Conservation (phyloP, 2,113 vertebrate species). For the Podarcis muralis region DNA sequence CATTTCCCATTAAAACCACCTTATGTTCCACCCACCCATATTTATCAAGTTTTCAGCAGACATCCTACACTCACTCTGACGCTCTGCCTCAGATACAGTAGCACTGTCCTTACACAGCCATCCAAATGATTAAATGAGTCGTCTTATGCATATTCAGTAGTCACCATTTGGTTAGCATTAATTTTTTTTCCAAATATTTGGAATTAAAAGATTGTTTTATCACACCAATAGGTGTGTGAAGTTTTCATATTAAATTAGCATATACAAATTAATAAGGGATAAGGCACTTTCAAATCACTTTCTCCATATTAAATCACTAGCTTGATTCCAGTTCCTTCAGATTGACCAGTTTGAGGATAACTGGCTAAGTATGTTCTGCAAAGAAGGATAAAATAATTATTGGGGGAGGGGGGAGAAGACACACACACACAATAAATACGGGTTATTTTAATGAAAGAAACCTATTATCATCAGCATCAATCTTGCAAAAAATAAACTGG, state of each 20-base stretch:
- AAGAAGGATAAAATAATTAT: background rate
- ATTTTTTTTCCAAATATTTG: background rate
- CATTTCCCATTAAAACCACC: background rate
- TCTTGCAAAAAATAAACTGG: constrained; percentile 80
- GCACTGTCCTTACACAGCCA: background rate
- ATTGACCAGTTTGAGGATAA: background rate
- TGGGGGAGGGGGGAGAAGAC: constrained; percentile 65
- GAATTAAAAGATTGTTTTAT: background rate
- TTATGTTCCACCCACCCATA: background rate
- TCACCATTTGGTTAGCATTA: background rate
- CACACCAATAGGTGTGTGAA: background rate
- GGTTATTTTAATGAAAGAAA: constrained; percentile 80
- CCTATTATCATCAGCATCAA: constrained; percentile 72
- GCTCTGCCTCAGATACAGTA: background rate
- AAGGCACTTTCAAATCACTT: background rate
- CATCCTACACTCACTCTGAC: background rate
- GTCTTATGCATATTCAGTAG: background rate
- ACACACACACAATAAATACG: constrained; percentile 70
- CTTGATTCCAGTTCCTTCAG: background rate
- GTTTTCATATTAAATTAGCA: constrained; percentile 1
- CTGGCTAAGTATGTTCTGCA: background rate
- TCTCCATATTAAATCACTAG: background rate
- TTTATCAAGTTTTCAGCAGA: background rate
- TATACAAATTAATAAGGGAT: background rate
- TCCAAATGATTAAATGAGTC: background rate